These are phyloP conservation scores for Pandemis corylana DNA, from an alignment of 2,888 invertebrate genomes.

Conservation along the genomic window DNA sequence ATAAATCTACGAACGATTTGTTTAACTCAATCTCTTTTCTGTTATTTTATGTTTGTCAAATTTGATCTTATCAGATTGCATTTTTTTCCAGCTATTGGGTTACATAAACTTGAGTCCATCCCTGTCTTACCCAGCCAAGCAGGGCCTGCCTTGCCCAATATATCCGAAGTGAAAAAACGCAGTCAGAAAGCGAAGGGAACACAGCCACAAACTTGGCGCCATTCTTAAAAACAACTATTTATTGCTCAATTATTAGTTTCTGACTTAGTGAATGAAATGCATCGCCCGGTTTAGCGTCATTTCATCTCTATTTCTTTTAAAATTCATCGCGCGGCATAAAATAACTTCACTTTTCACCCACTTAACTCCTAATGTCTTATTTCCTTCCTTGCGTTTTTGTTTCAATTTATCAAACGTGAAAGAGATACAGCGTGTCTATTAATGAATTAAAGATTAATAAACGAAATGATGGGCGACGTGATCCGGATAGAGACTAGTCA, in stretches of 20 bases:
- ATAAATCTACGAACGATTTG: too few species aligned
- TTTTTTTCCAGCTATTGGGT: too few species aligned
- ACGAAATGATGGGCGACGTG: conserved; percentile 39
- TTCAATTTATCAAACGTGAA: conserved; percentile 24
- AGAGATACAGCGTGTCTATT: conserved; percentile 28
- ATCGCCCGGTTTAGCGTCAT: background rate
- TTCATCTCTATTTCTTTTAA: background rate
- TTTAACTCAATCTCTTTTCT: too few species aligned
- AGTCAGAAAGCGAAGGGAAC: too few species aligned
- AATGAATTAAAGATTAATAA: conserved; percentile 39
- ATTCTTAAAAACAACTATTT: background rate
- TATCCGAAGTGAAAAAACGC: too few species aligned
- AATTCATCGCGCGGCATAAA: background rate
- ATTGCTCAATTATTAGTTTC: background rate
- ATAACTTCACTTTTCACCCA: background rate
- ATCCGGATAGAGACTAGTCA: conserved; percentile 39
- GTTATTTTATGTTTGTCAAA: too few species aligned
- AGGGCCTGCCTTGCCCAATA: too few species aligned
- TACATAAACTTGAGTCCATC: too few species aligned
- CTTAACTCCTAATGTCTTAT: conserved; percentile 9
- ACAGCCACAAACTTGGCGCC: background rate
- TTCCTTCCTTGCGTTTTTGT: conserved; percentile 13
- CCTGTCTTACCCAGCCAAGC: too few species aligned
- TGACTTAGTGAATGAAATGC: background rate
- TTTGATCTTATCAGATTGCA: too few species aligned